Conservation (phyloP, 2,797 vertebrate genomes). For the Spinus olivaceus region DNA sequence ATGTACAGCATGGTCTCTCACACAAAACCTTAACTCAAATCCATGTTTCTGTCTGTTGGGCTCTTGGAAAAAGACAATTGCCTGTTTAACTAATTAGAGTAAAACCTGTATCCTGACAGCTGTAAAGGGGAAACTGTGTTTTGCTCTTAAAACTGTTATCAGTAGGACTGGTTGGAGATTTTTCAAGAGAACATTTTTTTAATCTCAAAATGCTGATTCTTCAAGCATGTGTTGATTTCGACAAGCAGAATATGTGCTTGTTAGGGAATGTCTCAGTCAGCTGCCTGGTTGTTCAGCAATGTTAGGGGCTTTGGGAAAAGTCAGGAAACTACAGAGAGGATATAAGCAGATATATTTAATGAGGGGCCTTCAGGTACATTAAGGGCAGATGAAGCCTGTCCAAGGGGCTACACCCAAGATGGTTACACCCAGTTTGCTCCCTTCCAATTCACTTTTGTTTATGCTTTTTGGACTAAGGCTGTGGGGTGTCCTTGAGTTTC, state of each 20-base stretch:
- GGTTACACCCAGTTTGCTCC: neutral
- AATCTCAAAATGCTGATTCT: neutral
- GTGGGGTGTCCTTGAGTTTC: neutral
- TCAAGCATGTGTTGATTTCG: neutral
- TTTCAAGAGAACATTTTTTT: neutral
- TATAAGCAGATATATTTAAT: neutral
- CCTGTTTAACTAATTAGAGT: neutral
- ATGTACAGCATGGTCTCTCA: neutral
- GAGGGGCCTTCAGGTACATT: neutral
- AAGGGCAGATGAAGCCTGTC: neutral
- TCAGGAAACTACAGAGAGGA: neutral
- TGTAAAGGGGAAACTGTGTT: neutral
- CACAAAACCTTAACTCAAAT: neutral
- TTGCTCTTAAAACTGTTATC: neutral
- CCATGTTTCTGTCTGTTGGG: neutral
- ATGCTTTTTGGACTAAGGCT: no score
- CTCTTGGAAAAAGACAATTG: neutral
- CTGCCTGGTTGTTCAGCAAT: neutral
- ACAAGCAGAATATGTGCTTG: neutral
- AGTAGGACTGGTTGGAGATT: neutral
- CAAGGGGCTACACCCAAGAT: neutral
- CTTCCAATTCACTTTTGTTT: neutral
- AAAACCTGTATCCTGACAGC: conserved; percentile 1
- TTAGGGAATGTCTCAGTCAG: neutral
- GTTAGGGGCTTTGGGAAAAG: neutral